Base-by-base conservation (phyloP, 2,888 invertebrate species). In the Metacarcinus magister region DNA sequence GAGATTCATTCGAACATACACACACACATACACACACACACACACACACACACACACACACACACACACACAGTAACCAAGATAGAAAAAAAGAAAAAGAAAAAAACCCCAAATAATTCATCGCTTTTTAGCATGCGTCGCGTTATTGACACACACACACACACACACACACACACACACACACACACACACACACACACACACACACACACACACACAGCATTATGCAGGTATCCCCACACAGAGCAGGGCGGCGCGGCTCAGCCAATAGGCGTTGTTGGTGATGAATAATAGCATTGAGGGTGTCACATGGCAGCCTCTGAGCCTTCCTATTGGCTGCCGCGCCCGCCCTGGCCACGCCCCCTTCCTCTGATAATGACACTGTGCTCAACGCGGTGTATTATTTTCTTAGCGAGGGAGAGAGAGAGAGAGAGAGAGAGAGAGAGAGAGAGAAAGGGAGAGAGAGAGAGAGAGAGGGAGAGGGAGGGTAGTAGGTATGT, bases 221-320 rank as follows among this genome's bases (percentile, higher is more conserved):
- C 43, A 95, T 95, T 95, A 95, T 95, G 95, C 95, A 91, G 91
- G 95, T 92, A 92, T 67, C 92, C 91, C 67, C 75, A 75, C 44
- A 46, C 91, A 92, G 44, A 67, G 60, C 48, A 19, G 92, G 32
- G 92, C 82, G 89, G 16, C 32, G 28, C 0, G 32, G 5, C 75
- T 54, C 94, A 54, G 90, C 95, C 95, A 95, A 95, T 95, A 75
- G 91, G 43, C 60, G 67, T 67, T 19, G n/a, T 46, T 28, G 60
- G 16, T 91, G 93, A 95, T 95, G 95, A 95, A 94, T 95, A 94
- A 95, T 95, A 75, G 93, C 67, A 90, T 48, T 44, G 90, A 60
- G 87, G 93, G 95, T 95, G 95, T 95, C 95, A 94, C 95, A 95
- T 93, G 89, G 94, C 95, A 91, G 90, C 93, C 43, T 39, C 48